Evolutionary conservation across 2,888 invertebrate species (phyloP), one percentile per base, ranked within the genome.

Genomic region (Uropetala carovei): DNA sequence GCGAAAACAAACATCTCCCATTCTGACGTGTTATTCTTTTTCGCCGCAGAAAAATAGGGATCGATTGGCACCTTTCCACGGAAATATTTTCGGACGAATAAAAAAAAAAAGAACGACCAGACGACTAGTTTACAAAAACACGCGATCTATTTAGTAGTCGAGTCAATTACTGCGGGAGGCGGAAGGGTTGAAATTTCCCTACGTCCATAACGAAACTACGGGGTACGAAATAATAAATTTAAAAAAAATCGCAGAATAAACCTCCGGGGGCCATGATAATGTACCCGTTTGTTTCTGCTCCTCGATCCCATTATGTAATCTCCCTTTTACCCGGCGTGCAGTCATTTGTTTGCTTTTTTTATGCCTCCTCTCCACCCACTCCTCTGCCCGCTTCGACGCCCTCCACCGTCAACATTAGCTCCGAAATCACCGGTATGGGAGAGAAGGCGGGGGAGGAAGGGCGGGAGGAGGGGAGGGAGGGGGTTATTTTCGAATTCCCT

Each of bases 261-360:
- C 83, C 83, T 57, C 43, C 82, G 82, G 30, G 30, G 43, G 82
- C 82, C 14, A 9, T 14, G 82, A 43, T 22, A 75, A 43, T 43
- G n/a, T n/a, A 83, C 83, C 57, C 83, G 57, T 83, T 83, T 56
- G 83, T 57, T 57, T 83, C 83, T 56, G 56, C 82, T 43, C 82
- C 43, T 30, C 30, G 82, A 82, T 11, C 82, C 82, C 82, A 43
- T 83, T 57, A 83, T 83, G 83, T 83, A 83, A 83, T 83, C 83
- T 83, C n/a, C n/a, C 83, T 57, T 57, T 83, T 57, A n/a, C 43
- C 43, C 83, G 11, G 83, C 57, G n/a, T 83, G 11, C 83, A 56
- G 83, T 56, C 83, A 83, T 83, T 83, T 83, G 83, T 83, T 83
- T 83, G 83, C 57, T 83, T 83, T 83, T 83, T 83, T 43, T 57